phyloP scores from a whole-genome alignment of 2,797 vertebrate species.

The Cyclopterus lumpus region DNA sequence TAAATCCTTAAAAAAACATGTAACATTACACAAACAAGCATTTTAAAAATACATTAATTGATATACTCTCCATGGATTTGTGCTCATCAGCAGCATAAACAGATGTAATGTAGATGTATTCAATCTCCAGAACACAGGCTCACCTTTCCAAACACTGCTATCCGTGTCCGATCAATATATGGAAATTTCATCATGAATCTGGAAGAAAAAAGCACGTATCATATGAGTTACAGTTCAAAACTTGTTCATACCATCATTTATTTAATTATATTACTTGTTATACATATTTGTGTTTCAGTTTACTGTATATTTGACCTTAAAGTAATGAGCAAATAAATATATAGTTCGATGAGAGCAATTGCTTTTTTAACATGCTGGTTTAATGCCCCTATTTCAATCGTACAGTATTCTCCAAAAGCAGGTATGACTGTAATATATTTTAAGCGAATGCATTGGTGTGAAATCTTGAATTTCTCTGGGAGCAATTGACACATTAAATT shows the following conservation, averaged over 20 bases:
- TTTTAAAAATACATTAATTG: not conserved
- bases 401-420: not conserved
- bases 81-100: not conserved
- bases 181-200: constrained; percentile 83
- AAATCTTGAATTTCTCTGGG: not conserved
- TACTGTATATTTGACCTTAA: not conserved
- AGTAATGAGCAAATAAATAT: not conserved
- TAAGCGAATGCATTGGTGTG: not conserved
- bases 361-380: too few species aligned
- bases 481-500: not conserved
- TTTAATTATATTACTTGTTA: not conserved
- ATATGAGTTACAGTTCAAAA: not conserved
- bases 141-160: constrained; percentile 86
- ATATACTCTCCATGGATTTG: not conserved
- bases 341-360: not conserved
- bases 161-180: constrained; percentile 83
- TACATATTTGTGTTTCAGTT: not conserved
- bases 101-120: not conserved
- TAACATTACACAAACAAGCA: not conserved
- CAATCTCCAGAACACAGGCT: constrained; percentile 13
- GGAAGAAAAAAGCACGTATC: constrained; percentile 32
- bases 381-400: not conserved
- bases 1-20: not conserved
- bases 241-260: not conserved
- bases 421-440: not conserved